These are phyloP conservation scores for Drosophila kohkoa DNA, from an alignment of 1,140 invertebrate genomes.

Conservation along the genomic window DNA sequence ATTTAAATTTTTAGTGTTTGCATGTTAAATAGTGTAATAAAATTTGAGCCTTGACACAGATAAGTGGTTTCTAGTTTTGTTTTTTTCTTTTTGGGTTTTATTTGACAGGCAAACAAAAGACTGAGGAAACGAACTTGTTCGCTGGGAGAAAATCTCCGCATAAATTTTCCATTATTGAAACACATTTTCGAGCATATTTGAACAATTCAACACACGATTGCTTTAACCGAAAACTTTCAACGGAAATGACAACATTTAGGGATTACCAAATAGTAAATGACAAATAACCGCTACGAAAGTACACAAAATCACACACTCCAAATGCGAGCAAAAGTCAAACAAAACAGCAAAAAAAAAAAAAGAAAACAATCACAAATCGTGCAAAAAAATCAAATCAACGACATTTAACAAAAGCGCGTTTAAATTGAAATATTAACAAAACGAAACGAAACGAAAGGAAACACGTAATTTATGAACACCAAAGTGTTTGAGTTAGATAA, in stretches of 20 bases:
- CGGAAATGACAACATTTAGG: slow-evolving; percentile 71
- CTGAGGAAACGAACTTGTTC: slow-evolving; percentile 54
- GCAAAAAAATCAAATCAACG: slow-evolving; percentile 43
- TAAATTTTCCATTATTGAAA: slow-evolving; percentile 7
- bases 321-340: slow-evolving; percentile 46
- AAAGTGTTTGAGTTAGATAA: slow-evolving; percentile 45
- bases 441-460: slow-evolving; percentile 8
- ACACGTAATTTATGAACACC: slow-evolving; percentile 38
- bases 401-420: slow-evolving; percentile 36
- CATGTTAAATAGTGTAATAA: slow-evolving; percentile 9
- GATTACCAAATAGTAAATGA: slow-evolving; percentile 61
- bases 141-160: slow-evolving; percentile 3
- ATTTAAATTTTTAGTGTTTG: background rate
- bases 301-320: slow-evolving; percentile 25
- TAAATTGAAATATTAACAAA: slow-evolving; percentile 28
- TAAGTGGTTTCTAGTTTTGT: background rate
- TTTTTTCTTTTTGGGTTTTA: background rate
- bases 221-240: slow-evolving; percentile 61
- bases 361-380: slow-evolving; percentile 32
- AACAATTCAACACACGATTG: slow-evolving; percentile 40
- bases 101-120: slow-evolving; percentile 44
- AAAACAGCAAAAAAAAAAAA: slow-evolving; percentile 21
- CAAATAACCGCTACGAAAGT: slow-evolving; percentile 56
- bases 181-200: slow-evolving; percentile 5
- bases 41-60: slow-evolving; percentile 21